Evolutionary conservation across 2,797 vertebrate genomes (phyloP).

Genomic region (Choloepus didactylus): DNA sequence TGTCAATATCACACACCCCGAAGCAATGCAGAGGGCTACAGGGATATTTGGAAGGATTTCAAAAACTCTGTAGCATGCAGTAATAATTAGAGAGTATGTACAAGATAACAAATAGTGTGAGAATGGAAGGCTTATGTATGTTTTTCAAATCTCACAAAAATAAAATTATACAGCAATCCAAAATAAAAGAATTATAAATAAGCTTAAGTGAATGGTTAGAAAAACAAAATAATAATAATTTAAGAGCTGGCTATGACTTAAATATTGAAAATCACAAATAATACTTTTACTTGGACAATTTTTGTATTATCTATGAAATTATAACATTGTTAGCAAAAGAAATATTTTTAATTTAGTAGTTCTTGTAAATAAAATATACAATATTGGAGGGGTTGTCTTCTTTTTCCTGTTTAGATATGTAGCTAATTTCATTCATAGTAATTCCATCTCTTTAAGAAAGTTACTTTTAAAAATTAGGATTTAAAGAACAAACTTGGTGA

Average conservation of each 20-base stretch:
- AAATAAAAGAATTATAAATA: slow-evolving; percentile 59
- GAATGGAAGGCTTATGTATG: not conserved
- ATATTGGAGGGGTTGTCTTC: not conserved
- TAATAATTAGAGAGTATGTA: slow-evolving; percentile 9
- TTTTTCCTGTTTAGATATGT: slow-evolving; percentile 13
- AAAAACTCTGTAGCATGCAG: not conserved
- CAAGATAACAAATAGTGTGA: not conserved
- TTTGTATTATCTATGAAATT: slow-evolving; percentile 26
- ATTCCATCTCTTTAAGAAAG: slow-evolving; percentile 41
- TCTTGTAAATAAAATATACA: not conserved
- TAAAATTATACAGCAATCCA: slow-evolving; percentile 37
- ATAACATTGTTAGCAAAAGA: slow-evolving; percentile 47
- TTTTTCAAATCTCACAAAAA: slow-evolving; percentile 63
- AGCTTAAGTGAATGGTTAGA: not conserved
- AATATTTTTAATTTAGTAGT: not conserved
- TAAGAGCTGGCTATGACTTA: slow-evolving; percentile 5
- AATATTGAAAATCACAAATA: slow-evolving; percentile 56
- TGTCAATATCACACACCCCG: not conserved
- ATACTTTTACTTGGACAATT: slow-evolving; percentile 4
- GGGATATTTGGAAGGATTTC: slow-evolving; percentile 21
- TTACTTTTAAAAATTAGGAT: slow-evolving; percentile 48
- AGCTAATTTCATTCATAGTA: slow-evolving; percentile 12
- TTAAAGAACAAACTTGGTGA: slow-evolving; percentile 5
- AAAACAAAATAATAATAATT: slow-evolving; percentile 41
- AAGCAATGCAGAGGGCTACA: slow-evolving; percentile 1